These are phyloP conservation scores for Herpailurus yagouaroundi DNA, from an alignment of 2,113 vertebrate species.

Conservation along the genomic window DNA sequence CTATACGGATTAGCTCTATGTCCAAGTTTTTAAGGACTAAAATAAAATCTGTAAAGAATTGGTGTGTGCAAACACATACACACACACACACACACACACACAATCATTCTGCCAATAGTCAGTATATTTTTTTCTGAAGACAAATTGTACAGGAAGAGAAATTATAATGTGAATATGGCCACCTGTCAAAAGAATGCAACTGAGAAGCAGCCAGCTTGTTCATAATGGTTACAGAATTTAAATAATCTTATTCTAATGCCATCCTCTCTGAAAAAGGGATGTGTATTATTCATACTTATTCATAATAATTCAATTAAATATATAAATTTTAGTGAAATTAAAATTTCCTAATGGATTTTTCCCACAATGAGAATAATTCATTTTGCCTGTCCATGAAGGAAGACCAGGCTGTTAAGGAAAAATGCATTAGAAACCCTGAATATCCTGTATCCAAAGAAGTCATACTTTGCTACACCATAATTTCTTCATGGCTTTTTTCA, in stretches of 20 bases:
- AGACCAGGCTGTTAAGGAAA: neutral
- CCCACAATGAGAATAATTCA: neutral
- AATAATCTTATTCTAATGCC: neutral
- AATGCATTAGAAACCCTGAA: neutral
- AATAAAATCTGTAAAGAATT: neutral
- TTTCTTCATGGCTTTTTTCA: constrained; percentile 70
- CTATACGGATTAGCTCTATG: neutral
- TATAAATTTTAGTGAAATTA: neutral
- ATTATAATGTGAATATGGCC: neutral
- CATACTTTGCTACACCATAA: neutral
- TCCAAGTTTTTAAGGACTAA: neutral
- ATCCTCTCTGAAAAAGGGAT: too few species aligned
- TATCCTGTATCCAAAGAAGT: neutral
- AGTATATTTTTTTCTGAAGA: neutral
- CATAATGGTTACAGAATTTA: neutral
- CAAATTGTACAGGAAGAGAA: neutral
- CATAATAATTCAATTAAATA: neutral
- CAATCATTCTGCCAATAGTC: neutral
- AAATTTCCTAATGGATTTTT: neutral
- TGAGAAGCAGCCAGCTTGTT: neutral
- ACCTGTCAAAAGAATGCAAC: neutral
- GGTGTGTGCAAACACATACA: rapidly evolving
- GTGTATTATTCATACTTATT: neutral
- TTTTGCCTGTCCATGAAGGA: neutral
- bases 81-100: neutral